phyloP scores from a whole-genome alignment of 2,113 vertebrate species.

The Phyllopteryx taeniolatus region DNA sequence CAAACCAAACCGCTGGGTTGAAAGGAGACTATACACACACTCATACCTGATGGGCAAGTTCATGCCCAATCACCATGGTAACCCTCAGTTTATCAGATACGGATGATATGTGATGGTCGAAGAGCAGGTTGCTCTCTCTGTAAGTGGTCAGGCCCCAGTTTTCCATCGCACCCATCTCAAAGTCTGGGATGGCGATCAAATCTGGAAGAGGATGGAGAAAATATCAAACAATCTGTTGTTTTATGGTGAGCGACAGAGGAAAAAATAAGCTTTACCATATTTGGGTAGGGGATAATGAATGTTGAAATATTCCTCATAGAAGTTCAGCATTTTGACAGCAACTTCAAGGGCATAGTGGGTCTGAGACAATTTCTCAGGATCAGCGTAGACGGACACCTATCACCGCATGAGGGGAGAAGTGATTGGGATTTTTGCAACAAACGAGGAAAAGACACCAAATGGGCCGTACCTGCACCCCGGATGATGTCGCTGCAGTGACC shows the following conservation, averaged over 20 bases:
- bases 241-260: neutral
- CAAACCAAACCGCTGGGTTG: neutral
- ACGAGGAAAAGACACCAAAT: neutral
- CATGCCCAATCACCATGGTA: slow-evolving; percentile 73
- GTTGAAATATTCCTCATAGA: slow-evolving; percentile 78
- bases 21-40: neutral
- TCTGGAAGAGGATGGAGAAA: slow-evolving; percentile 49
- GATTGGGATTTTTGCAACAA: neutral
- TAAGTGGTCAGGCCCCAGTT: slow-evolving; percentile 78
- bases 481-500: slow-evolving; percentile 65
- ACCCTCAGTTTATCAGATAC: slow-evolving; percentile 69
- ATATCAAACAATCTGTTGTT: neutral
- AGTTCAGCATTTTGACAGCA: slow-evolving; percentile 76
- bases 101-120: slow-evolving; percentile 65
- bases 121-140: slow-evolving; percentile 72
- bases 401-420: neutral
- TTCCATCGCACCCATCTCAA: slow-evolving; percentile 74
- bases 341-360: slow-evolving; percentile 74
- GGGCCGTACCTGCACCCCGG: slow-evolving; percentile 70
- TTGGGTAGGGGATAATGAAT: slow-evolving; percentile 78
- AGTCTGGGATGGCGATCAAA: slow-evolving; percentile 74
- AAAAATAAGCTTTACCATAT: slow-evolving; percentile 54
- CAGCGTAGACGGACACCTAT: slow-evolving; percentile 75
- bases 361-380: slow-evolving; percentile 72
- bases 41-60: slow-evolving; percentile 72